A percentile compares a stretch with the other conserved stretches of the same genome.
Conservation (phyloP, 2,888 invertebrate genomes). For the Galerucella pusilla region DNA sequence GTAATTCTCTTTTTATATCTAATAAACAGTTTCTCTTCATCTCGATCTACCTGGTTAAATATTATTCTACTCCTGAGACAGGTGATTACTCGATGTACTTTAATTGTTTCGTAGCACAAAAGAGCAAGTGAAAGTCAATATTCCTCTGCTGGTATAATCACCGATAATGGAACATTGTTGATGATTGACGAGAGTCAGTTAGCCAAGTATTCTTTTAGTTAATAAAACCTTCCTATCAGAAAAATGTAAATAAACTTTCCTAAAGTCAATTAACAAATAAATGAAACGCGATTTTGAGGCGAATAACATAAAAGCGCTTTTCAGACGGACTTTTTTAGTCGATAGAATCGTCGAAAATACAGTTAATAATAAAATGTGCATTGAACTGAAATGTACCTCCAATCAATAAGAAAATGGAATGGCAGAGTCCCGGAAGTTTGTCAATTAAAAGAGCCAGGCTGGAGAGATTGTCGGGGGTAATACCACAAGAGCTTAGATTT, state of each 20-base stretch:
- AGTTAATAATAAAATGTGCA: not conserved
- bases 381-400: not conserved
- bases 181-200: not conserved
- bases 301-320: not conserved
- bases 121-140: not conserved
- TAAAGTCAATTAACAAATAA: not conserved
- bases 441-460: too few species aligned
- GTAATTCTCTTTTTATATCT: too few species aligned
- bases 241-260: not conserved
- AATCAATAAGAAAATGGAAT: not conserved
- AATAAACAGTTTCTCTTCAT: too few species aligned
- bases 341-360: not conserved
- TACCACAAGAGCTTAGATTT: too few species aligned
- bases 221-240: not conserved
- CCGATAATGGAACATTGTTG: constrained; percentile 2
- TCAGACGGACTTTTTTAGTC: not conserved
- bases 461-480: too few species aligned
- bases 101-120: constrained; percentile 1
- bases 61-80: not conserved
- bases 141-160: not conserved
- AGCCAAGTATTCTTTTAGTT: constrained; percentile 1
- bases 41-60: not conserved
- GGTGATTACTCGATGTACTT: not conserved
- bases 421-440: too few species aligned
- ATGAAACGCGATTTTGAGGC: not conserved